Percentiles rank a stretch among this genome's conserved stretches.
These are phyloP conservation scores for Iselma pallidipennis DNA, from an alignment of 2,888 invertebrate genomes.

Conservation along the genomic window DNA sequence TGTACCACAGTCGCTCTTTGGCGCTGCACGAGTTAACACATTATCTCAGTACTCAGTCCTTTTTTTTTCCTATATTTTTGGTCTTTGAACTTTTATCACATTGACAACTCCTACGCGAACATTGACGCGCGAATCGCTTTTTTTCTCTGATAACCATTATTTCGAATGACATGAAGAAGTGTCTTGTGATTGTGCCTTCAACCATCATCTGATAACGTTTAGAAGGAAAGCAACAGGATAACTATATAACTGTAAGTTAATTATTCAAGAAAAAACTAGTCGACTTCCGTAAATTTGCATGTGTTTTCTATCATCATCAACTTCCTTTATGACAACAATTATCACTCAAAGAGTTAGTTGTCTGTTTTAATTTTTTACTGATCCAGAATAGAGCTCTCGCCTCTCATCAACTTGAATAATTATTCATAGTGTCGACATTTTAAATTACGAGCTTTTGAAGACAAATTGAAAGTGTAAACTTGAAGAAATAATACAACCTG, in stretches of 20 bases:
- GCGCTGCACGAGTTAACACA: conserved; percentile 38
- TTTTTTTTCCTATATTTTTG: conserved; percentile 5
- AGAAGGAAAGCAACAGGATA: background rate
- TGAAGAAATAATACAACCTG: conserved; percentile 17
- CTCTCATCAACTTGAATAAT: background rate
- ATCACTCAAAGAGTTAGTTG: background rate
- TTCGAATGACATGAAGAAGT: conserved; percentile 25
- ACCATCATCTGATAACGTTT: background rate
- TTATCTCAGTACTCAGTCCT: conserved; percentile 9
- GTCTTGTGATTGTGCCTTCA: conserved; percentile 7
- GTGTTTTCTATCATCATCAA: conserved; percentile 31
- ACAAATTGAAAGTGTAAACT: conserved; percentile 24
- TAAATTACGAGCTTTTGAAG: conserved; percentile 19
- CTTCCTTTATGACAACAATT: conserved; percentile 14
- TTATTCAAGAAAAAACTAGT: conserved; percentile 20
- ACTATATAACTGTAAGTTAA: background rate
- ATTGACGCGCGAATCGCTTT: conserved; percentile 5
- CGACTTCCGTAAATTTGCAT: conserved; percentile 43
- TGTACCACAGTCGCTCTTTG: conserved; percentile 44
- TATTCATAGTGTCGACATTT: conserved; percentile 6
- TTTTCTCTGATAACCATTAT: conserved; percentile 6
- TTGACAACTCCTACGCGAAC: conserved; percentile 23
- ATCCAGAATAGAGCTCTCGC: background rate
- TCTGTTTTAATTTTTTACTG: background rate
- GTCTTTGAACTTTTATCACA: conserved; percentile 25